Conservation (phyloP, 2,797 vertebrate genomes). For the Poecilia wingei region DNA sequence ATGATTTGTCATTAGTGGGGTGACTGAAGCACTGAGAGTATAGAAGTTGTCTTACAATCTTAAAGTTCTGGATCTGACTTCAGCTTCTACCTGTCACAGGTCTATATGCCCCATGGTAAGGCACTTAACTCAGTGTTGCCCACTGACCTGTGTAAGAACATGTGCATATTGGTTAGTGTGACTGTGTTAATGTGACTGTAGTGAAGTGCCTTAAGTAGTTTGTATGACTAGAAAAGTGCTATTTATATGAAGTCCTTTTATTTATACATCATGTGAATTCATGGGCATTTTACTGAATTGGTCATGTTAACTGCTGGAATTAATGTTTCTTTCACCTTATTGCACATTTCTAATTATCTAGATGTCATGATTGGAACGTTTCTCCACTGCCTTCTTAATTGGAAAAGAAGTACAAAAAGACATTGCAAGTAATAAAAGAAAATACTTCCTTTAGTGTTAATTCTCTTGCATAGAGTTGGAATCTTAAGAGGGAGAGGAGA, state of each 20-base stretch:
- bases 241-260: not conserved
- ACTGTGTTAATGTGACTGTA: not conserved
- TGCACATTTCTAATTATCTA: not conserved
- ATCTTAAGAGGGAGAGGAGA: not conserved
- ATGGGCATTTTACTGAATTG: not conserved
- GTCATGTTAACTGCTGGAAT: not conserved
- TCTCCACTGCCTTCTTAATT: not conserved
- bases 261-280: not conserved
- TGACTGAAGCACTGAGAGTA: not conserved
- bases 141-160: not conserved
- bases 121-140: not conserved
- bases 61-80: not conserved
- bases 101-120: not conserved
- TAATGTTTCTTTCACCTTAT: not conserved
- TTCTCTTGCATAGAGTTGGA: not conserved
- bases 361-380: not conserved
- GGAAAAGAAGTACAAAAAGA: not conserved
- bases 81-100: not conserved
- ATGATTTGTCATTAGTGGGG: not conserved
- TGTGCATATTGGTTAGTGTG: not conserved
- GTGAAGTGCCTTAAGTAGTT: not conserved
- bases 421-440: not conserved
- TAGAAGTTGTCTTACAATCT: not conserved
- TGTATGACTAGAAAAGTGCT: not conserved
- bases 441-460: not conserved